Evolutionary conservation across 2,888 invertebrate genomes (phyloP), one percentile per base, ranked within the genome.

Genomic region (Drosophila ustulata): DNA sequence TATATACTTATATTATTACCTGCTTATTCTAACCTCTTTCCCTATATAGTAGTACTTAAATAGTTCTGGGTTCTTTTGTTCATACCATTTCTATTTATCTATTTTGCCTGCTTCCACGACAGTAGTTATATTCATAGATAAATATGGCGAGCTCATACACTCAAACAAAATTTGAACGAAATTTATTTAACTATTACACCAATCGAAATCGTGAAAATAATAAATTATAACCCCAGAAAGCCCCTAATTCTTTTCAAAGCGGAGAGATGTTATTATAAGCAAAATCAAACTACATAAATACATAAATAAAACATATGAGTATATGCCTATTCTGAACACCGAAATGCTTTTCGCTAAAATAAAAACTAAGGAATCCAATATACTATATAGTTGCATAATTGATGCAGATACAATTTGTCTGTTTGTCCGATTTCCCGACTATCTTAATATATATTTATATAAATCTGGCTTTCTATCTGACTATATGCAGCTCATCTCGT

Each of bases 251-350:
- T 37, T 37, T 5, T 1, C 37, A 37, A 11, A n/a, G 5, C n/a
- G 37, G 37, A 37, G 37, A 37, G 37, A 37, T 37, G 37, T n/a
- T 37, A 37, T 37, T 11, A 11, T 11, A 37, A 37, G 37, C 37
- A n/a, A 37, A 37, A n/a, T n/a, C 37, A n/a, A 11, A 37, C 37
- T 37, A 37, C 11, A 37, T n/a, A 37, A 37, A 37, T 37, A 37
- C 37, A 37, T 37, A 37, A 37, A 37, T n/a, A 37, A 37, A 37
- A 37, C n/a, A 37, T 37, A 37, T 37, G 37, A 37, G 37, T 37
- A 37, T 37, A 37, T 37, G 37, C 39, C 39, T 6, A 13, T 41
- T 41, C 18, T 18, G 39, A 39, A 9, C n/a, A 9, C n/a, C 39
- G 39, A 3, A 39, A 13, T 13, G 39, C 39, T 41, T 13, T 41